Conservation (phyloP, 2,888 invertebrate species). For the Mesoligia furuncula region DNA sequence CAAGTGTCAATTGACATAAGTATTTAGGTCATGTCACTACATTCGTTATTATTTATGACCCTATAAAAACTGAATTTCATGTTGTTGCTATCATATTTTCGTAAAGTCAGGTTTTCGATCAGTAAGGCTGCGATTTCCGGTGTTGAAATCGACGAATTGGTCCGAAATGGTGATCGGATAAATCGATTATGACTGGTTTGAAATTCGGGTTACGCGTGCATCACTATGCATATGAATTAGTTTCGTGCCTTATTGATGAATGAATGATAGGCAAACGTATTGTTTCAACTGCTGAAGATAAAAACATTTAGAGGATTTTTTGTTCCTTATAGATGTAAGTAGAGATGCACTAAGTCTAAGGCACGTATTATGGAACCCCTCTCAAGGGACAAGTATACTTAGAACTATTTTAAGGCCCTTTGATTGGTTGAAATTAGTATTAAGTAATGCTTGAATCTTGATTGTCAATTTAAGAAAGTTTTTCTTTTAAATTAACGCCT, state of each 20-base stretch:
- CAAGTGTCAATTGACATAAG: conserved; percentile 81
- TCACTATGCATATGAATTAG: conserved; percentile 10
- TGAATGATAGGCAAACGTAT: neutral
- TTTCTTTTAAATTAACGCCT: neutral
- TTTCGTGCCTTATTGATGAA: conserved; percentile 9
- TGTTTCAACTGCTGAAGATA: neutral
- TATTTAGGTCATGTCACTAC: conserved; percentile 78
- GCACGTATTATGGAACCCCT: too few species aligned
- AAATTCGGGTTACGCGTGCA: conserved; percentile 34
- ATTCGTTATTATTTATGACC: conserved; percentile 47
- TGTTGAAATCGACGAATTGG: conserved; percentile 57
- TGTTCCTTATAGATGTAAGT: neutral
- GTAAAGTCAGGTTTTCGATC: conserved; percentile 28
- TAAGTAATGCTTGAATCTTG: neutral
- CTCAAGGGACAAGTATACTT: neutral
- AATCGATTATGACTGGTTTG: conserved; percentile 57
- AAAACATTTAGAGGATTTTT: neutral
- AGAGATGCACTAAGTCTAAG: neutral
- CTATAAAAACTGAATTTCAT: conserved; percentile 66
- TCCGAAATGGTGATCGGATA: conserved; percentile 40
- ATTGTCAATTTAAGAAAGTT: neutral
- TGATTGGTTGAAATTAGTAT: neutral
- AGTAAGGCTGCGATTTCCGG: conserved; percentile 59
- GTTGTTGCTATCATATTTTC: conserved; percentile 37
- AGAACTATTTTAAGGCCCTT: neutral